Base-by-base conservation (phyloP, 2,888 invertebrate species). In the Torymus tubicola region DNA sequence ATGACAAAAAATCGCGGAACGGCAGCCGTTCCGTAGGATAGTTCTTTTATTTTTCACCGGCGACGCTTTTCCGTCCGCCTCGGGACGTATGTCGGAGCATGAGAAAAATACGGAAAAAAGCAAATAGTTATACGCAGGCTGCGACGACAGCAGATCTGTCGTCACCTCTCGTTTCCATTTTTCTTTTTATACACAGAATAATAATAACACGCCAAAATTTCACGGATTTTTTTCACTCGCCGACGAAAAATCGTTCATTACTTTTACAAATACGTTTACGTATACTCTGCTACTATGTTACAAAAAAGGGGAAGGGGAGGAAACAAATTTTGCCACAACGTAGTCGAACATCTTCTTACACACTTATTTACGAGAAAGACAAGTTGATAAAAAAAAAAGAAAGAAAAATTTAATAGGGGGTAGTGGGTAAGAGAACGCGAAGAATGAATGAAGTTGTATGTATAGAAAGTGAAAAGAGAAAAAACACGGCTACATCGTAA, bases 281-380 rank as follows among this genome's bases (percentile, higher is more conserved):
- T 79, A 68, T 80, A 79, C 12, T 60, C 42, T 80, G 86, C 88
- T 86, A 88, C 86, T 90, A 91, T 90, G 86, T 90, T 90, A 90
- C 90, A 90, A 90, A 89, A 88, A 84, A 84, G 82, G 84, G 83
- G 24, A 14, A 1, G 60, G 13, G 18, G 67, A 65, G 70, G 18
- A 71, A 70, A 74, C 55, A 76, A 75, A 79, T 68, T 78, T 78
- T 21, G 57, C 31, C 72, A 71, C 78, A 67, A 13, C 61, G 77
- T 63, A 60, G 69, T 77, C 13, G 42, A 78, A 78, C 75, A 78
- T 82, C 8, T 84, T 82, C 75, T 80, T 77, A 72, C 64, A 67
- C 70, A 60, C 71, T 78, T 78, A 64, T 76, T 73, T 75, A 63
- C 14, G 16, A 77, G 85, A 86, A 85, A 86, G 84, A 89, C 87